Evolutionary conservation across 2,113 vertebrate genomes (phyloP), one percentile per base, ranked within the genome.

Genomic region (Antennarius striatus): DNA sequence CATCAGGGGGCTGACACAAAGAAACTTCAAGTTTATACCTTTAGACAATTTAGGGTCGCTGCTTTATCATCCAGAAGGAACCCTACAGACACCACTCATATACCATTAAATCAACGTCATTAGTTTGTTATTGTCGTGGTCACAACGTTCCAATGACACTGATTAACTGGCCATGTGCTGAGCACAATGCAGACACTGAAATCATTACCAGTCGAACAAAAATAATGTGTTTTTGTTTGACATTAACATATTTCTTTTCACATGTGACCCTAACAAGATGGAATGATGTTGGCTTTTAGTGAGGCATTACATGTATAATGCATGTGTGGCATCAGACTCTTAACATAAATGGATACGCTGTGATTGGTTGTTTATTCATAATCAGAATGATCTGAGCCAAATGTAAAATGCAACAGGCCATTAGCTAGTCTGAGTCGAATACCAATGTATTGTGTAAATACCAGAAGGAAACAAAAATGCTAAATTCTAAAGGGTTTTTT

Each of bases 351-450:
- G 29, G 61, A 76, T 80, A 63, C 8, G 10, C 59, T 22, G 42
- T 86, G 84, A 88, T 85, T 86, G 76, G 63, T 61, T 76, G 71
- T 83, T 84, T 82, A 81, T 78, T 79, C 74, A 78, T 70, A 85
- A 87, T 86, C 74, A 83, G 54, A 77, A 40, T 40, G 70, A 90
- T 85, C 57, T 64, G 70, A 81, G 47, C 54, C 67, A 69, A 80
- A 85, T 85, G 51, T 76, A 79, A 78, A 84, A 62, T 55, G 13
- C 68, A 77, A 77, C 74, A 72, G 42, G 42, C 42, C 42, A 43
- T 43, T 43, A 43, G 42, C 8, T 43, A 43, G 42, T 12, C 42
- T 43, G 42, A 43, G 65, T 17, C 29, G 85, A 88, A 89, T 91
- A 82, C 53, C 68, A 90, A 90, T 82, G 72, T 79, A 36, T 55